These are phyloP conservation scores for Perithous albicinctus DNA, from an alignment of 2,888 invertebrate genomes.

Conservation along the genomic window DNA sequence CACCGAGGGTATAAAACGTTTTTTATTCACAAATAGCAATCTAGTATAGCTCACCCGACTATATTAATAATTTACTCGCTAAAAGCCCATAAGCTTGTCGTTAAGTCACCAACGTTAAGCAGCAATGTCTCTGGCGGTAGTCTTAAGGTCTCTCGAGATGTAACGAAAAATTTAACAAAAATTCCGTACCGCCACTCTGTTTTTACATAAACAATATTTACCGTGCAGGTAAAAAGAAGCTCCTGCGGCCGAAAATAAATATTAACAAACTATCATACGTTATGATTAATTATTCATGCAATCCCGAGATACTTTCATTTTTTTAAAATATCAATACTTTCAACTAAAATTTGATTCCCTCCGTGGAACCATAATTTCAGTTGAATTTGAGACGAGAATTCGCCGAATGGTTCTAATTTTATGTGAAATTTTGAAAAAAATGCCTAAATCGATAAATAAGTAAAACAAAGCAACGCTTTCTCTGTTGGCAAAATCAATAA, in stretches of 20 bases:
- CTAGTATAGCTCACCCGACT: not conserved
- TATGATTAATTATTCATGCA: slow-evolving; percentile 48
- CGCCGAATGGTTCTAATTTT: no score
- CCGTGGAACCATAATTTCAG: no score
- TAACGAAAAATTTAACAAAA: no score
- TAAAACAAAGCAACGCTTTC: slow-evolving; percentile 10
- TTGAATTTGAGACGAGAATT: no score
- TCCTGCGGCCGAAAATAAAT: not conserved
- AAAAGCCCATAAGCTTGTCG: slow-evolving; percentile 7
- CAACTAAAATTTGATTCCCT: no score
- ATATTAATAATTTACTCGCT: slow-evolving; percentile 5
- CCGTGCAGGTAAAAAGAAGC: not conserved
- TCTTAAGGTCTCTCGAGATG: no score
- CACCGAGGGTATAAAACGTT: not conserved
- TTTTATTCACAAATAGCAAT: not conserved
- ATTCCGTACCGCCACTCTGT: no score
- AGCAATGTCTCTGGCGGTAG: not conserved
- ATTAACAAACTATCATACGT: slow-evolving; percentile 24
- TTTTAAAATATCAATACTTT: no score
- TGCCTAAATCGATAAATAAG: no score
- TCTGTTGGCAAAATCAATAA: slow-evolving; percentile 22
- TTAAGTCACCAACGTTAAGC: not conserved
- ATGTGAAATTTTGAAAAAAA: not conserved
- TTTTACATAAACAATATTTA: no score
- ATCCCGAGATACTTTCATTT: slow-evolving; percentile 16